Conservation (phyloP, 2,797 vertebrate species). For the Erithacus rubecula region DNA sequence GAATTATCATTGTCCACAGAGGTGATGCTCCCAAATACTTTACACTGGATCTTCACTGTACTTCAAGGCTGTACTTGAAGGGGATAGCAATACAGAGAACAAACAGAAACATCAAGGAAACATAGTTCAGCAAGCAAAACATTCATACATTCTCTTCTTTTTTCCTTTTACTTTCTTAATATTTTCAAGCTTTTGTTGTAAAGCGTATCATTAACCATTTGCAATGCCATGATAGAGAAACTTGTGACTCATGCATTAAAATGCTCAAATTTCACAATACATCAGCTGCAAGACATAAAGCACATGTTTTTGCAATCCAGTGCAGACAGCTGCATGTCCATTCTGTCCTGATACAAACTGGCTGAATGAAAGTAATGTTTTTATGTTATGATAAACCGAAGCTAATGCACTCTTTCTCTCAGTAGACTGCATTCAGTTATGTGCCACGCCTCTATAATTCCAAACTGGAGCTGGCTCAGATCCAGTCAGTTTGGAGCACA, state of each 20-base stretch:
- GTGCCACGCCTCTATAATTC: neutral
- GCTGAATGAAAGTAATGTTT: neutral
- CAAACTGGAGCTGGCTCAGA: neutral
- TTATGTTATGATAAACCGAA: neutral
- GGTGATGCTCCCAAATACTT: neutral
- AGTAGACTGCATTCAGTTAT: neutral
- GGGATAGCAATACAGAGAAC: neutral
- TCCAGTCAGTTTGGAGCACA: neutral
- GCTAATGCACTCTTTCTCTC: neutral
- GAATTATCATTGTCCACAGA: neutral
- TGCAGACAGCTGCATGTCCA: slow-evolving; percentile 3
- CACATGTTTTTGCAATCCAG: neutral
- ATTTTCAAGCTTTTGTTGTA: neutral
- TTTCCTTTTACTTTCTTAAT: neutral
- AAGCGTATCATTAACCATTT: neutral
- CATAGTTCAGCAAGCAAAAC: neutral
- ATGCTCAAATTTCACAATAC: slow-evolving; percentile 11
- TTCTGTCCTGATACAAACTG: neutral
- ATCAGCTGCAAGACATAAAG: slow-evolving; percentile 37
- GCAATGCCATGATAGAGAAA: neutral
- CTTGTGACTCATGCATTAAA: slow-evolving; percentile 10
- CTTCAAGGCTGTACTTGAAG: neutral
- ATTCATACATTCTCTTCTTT: neutral
- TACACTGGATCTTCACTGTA: neutral
- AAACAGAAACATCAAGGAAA: neutral